These are phyloP conservation scores for Cyphomyrus discorhynchus DNA, from an alignment of 2,113 vertebrate species.

Conservation along the genomic window DNA sequence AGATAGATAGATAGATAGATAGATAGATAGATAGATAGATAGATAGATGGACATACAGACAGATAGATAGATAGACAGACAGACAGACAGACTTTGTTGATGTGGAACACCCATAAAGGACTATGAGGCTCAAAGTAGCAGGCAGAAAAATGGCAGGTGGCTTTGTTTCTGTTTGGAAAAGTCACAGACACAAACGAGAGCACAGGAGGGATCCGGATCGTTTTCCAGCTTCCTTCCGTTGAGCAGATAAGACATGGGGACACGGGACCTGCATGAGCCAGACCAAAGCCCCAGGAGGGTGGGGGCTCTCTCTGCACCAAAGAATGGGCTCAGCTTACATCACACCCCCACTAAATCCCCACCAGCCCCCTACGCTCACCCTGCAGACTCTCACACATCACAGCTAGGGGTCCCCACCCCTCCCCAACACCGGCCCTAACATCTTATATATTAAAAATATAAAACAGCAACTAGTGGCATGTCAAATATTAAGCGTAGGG, in stretches of 20 bases:
- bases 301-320: neutral
- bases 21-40: too few species aligned
- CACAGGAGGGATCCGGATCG: neutral
- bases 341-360: neutral
- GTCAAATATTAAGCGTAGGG: conserved; percentile 30
- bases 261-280: neutral
- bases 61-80: too few species aligned
- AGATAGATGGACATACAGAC: too few species aligned
- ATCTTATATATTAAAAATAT: neutral
- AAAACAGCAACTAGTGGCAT: neutral
- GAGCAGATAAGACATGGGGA: neutral
- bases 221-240: neutral
- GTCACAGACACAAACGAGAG: neutral
- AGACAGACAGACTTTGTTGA: neutral
- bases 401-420: neutral
- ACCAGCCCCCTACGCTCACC: conserved; percentile 3
- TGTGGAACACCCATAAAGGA: neutral
- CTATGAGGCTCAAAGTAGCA: neutral
- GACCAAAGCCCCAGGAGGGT: neutral
- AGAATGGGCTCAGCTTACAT: neutral
- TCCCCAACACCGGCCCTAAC: neutral
- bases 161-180: neutral
- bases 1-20: neutral
- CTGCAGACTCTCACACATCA: neutral
- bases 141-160: neutral